phyloP scores from a whole-genome alignment of 1,140 invertebrate species.

The Lasaia peninsularis region DNA sequence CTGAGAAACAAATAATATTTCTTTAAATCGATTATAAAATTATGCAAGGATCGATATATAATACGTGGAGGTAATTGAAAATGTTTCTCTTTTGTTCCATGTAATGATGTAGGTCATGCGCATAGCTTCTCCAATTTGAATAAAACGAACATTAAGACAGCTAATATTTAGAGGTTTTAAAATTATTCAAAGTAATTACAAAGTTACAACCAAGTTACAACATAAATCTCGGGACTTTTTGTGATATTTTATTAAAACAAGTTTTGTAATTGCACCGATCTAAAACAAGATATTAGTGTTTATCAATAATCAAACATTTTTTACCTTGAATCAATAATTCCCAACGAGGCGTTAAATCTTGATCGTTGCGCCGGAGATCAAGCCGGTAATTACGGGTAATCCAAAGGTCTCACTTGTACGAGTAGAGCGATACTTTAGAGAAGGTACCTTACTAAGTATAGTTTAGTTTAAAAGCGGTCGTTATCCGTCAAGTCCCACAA shows the following conservation, averaged over 20 bases:
- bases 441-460: neutral
- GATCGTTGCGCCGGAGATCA: neutral
- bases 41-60: too few species aligned
- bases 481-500: conserved; percentile 22
- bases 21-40: too few species aligned
- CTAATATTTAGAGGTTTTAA: too few species aligned
- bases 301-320: conserved; percentile 2
- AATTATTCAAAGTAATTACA: too few species aligned
- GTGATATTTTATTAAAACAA: neutral
- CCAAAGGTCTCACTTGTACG: neutral
- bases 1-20: too few species aligned
- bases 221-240: too few species aligned
- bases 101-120: too few species aligned
- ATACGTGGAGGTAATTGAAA: too few species aligned
- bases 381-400: neutral
- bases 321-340: neutral
- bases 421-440: neutral
- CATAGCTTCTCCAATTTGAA: too few species aligned
- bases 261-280: neutral
- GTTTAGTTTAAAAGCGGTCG: neutral
- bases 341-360: neutral
- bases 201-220: too few species aligned
- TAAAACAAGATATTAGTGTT: neutral
- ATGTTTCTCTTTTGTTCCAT: too few species aligned
- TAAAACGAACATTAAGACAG: too few species aligned